Evolutionary conservation across 2,797 vertebrate genomes (phyloP), one percentile per base, ranked within the genome.

Genomic region (Microhierax caerulescens): DNA sequence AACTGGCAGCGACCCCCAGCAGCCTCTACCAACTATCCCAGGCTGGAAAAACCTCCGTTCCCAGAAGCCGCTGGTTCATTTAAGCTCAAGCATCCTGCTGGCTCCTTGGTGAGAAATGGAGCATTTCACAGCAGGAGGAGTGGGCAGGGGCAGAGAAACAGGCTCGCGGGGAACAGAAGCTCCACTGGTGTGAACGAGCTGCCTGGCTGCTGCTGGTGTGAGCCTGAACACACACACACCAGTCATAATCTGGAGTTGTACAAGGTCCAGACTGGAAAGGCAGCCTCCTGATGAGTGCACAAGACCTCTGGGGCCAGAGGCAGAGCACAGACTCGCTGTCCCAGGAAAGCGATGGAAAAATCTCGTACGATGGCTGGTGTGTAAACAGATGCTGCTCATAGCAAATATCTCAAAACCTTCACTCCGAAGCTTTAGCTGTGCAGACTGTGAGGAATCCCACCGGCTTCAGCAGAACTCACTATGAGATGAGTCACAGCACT

Each of bases 51-150:
- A 60, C 22, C 83, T 50, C 84, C 53, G 77, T 28, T 95, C 51
- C 80, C 90, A 96, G 90, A 87, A 92, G 83, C 63, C 1, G 4
- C 59, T n/a, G 30, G 36, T 78, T 95, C 88, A 54, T 82, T 96
- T 36, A 72, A 77, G 48, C 81, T 45, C 34, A 50, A 95, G 41
- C 27, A 30, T 89, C 94, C 97, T 0, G 13, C 93, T 93, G 92
- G 69, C 75, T 80, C 61, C 88, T 85, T 57, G 86, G 88, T 95
- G 94, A 96, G 94, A 97, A 97, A 85, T 94, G 81, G 90, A 95
- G 74, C 95, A 95, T 89, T 95, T 97, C 95, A 92, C 95, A 96
- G 95, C 96, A 89, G 93, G 97, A 91, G 30, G 67, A 96, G 72
- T 2, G 18, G 63, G 77, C 91, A 88, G 37, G n/a, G 83, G 80